Base-by-base conservation (phyloP, 2,113 vertebrate genomes). In the Dicrurus megarhynchus region DNA sequence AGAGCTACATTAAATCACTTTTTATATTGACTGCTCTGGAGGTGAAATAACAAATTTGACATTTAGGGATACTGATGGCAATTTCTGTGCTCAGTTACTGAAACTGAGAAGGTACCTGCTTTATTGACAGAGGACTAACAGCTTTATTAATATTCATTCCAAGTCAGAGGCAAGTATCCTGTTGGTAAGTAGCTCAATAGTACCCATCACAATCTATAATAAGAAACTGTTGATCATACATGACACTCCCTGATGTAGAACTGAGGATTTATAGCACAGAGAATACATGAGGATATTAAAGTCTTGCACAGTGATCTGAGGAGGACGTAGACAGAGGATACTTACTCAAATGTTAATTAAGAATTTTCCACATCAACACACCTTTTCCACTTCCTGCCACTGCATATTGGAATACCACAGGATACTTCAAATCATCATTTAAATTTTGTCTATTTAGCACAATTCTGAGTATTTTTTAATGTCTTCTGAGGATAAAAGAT, bases 321-420 rank as follows among this genome's bases (percentile, higher is more conserved):
- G 27, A 73, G 33, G 24, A 59, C 30, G 13, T 16, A 86, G 44
- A 24, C 12, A 76, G 67, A 49, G 20, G 59, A 61, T 78, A 67
- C 30, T 86, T 88, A 73, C 46, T 79, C 67, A 85, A 90, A 92
- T 81, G 53, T 89, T 92, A 88, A 90, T 90, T 77, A 87, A 82
- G 60, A 85, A 75, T 64, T 91, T 91, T 94, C 69, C 53, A 78
- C 84, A 64, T 82, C 71, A 63, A 11, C 46, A 63, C 37, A 80
- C 46, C 41, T 76, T 92, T 94, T 88, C 27, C 26, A 18, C 46
- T 88, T 50, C 49, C 82, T 84, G 46, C 18, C 35, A 22, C 30
- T 86, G 47, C 24, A 67, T 86, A 70, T n/a, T 83, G 75, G 90
- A 85, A 77, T 89, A 63, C n/a, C 15, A 55, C 8, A 68, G n/a